These are phyloP conservation scores for Mastomys natalensis DNA, from an alignment of 2,113 vertebrate genomes.

Conservation along the genomic window DNA sequence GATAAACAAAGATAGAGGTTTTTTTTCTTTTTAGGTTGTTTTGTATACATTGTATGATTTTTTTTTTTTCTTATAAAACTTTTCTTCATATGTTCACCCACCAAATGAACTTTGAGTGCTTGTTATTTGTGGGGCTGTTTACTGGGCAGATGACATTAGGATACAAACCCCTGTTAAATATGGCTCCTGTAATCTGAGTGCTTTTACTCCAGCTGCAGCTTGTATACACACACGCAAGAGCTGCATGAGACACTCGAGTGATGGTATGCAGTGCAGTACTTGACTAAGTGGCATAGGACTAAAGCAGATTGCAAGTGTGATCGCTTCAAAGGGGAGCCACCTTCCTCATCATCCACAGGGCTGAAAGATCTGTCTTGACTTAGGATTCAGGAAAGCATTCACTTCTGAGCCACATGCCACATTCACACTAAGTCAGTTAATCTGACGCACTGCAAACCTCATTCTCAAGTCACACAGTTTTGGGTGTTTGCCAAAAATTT, in stretches of 20 bases:
- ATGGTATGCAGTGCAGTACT: neutral
- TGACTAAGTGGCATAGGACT: neutral
- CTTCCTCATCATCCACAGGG: neutral
- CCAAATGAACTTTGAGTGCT: constrained; percentile 23
- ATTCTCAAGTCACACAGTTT: constrained; percentile 26
- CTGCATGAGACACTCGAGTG: neutral
- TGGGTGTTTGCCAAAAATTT: neutral
- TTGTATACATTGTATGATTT: neutral
- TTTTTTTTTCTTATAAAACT: neutral
- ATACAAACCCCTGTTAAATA: neutral
- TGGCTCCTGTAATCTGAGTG: neutral
- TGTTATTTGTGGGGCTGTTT: neutral
- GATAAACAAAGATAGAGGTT: constrained; percentile 34
- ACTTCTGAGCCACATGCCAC: neutral
- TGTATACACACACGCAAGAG: neutral
- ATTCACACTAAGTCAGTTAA: constrained; percentile 63
- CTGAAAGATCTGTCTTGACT: neutral
- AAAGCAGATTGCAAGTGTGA: neutral
- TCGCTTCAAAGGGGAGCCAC: constrained; percentile 29
- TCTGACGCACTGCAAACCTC: neutral
- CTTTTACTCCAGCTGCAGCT: neutral
- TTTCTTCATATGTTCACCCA: constrained; percentile 11
- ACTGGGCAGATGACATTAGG: neutral
- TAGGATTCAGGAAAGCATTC: constrained; percentile 2
- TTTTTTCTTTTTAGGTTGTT: neutral